Conservation (phyloP, 1,140 invertebrate species). For the Macrostomum lignano region DNA sequence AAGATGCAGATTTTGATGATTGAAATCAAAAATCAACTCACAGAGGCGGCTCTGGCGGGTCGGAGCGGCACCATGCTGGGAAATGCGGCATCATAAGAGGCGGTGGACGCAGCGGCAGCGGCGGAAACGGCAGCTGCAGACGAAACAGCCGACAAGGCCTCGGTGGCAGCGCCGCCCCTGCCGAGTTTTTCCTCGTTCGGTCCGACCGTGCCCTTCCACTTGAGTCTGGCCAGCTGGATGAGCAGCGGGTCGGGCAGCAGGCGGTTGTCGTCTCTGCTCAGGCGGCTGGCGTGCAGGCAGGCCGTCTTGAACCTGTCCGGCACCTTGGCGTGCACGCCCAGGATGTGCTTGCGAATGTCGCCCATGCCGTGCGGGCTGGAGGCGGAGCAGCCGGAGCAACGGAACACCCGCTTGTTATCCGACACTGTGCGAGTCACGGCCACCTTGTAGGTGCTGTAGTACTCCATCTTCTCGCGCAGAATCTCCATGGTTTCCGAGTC, state of each 20-base stretch:
- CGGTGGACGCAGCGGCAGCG: no score
- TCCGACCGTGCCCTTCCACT: not conserved
- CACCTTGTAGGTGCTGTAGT: not conserved
- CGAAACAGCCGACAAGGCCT: no score
- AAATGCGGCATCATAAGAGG: no score
- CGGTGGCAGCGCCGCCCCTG: no score
- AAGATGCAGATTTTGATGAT: no score
- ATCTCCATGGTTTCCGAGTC: no score
- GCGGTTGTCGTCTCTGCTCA: conserved; percentile 2
- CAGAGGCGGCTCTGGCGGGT: no score
- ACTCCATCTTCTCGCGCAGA: conserved; percentile 5
- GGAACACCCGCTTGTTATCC: not conserved
- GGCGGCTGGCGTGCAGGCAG: not conserved
- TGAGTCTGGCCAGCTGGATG: not conserved
- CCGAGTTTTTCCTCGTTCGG: conserved; percentile 1
- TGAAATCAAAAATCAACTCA: no score
- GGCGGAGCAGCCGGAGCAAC: conserved; percentile 2
- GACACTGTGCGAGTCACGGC: conserved; percentile 1
- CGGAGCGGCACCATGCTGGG: no score
- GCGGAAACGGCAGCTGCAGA: no score
- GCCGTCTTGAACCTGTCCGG: conserved; percentile 4
- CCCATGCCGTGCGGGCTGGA: conserved; percentile 3
- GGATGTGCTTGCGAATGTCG: conserved; percentile 4
- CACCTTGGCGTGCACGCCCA: conserved; percentile 4
- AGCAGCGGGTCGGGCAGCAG: conserved; percentile 2